phyloP scores from a whole-genome alignment of 1,140 invertebrate genomes.

The Zaprionus capensis region DNA sequence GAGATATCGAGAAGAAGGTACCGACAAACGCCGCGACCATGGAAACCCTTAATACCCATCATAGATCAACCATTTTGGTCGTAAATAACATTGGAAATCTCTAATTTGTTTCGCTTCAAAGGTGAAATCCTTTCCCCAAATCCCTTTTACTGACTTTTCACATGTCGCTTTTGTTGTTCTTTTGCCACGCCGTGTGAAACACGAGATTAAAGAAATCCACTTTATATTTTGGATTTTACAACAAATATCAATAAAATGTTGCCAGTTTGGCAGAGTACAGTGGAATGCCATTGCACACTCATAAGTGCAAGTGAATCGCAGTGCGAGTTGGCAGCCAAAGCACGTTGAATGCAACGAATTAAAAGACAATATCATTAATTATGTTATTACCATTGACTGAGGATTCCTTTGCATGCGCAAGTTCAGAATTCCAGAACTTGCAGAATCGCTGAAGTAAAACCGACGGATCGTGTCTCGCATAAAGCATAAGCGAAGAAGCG shows the following conservation, averaged over 20 bases:
- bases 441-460: slow-evolving; percentile 36
- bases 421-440: slow-evolving; percentile 46
- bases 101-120: slow-evolving; percentile 79
- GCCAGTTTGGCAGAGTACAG: background rate
- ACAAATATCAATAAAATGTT: background rate
- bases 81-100: slow-evolving; percentile 79
- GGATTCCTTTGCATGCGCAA: slow-evolving; percentile 57
- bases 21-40: slow-evolving; percentile 35
- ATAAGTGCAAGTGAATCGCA: slow-evolving; percentile 32
- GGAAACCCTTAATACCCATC: slow-evolving; percentile 72
- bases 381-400: slow-evolving; percentile 68
- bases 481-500: slow-evolving; percentile 52
- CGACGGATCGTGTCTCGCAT: slow-evolving; percentile 71
- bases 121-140: slow-evolving; percentile 67
- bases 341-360: slow-evolving; percentile 77
- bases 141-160: slow-evolving; percentile 45
- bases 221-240: background rate
- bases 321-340: slow-evolving; percentile 49
- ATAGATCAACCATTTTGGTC: slow-evolving; percentile 80
- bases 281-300: background rate
- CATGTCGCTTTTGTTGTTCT: slow-evolving; percentile 36
- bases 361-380: slow-evolving; percentile 84
- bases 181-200: slow-evolving; percentile 21
- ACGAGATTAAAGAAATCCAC: slow-evolving; percentile 31
- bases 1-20: slow-evolving; percentile 21